These are phyloP conservation scores for Lates japonicus DNA, from an alignment of 2,797 vertebrate species.

Conservation along the genomic window DNA sequence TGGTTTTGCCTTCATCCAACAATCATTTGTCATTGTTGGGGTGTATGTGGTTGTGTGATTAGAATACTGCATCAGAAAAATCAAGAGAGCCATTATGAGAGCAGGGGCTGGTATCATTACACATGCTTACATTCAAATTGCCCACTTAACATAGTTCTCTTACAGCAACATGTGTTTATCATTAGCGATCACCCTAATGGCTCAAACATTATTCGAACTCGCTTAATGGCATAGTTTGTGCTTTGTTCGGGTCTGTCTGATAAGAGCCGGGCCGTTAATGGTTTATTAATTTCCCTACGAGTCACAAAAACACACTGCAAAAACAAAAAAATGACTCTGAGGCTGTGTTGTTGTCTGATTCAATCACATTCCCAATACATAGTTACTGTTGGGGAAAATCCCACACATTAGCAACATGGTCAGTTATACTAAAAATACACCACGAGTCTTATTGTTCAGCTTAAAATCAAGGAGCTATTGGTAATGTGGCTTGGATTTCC, in stretches of 20 bases:
- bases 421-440: conserved; percentile 29
- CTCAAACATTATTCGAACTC: conserved; percentile 86
- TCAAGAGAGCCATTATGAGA: conserved; percentile 78
- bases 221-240: conserved; percentile 81
- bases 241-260: conserved; percentile 80
- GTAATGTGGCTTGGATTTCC: conserved; percentile 3
- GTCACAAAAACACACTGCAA: conserved; percentile 56
- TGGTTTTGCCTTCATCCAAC: conserved; percentile 20
- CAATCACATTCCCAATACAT: conserved; percentile 18
- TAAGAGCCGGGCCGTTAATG: conserved; percentile 83
- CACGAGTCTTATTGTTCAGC: not conserved
- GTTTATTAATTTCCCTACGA: conserved; percentile 80
- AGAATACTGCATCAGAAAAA: conserved; percentile 70
- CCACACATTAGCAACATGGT: conserved; percentile 11
- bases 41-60: conserved; percentile 47
- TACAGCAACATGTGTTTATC: conserved; percentile 87
- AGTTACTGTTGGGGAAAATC: conserved; percentile 30
- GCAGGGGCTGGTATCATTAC: conserved; percentile 81
- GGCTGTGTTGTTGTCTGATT: conserved; percentile 47
- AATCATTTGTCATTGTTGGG: conserved; percentile 38
- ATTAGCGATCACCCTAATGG: conserved; percentile 86
- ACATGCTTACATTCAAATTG: conserved; percentile 87
- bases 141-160: conserved; percentile 87
- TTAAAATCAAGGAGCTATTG: conserved; percentile 16
- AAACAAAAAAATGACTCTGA: conserved; percentile 53